Conservation (phyloP, 1,140 invertebrate species). For the Berghia stephanieae region DNA sequence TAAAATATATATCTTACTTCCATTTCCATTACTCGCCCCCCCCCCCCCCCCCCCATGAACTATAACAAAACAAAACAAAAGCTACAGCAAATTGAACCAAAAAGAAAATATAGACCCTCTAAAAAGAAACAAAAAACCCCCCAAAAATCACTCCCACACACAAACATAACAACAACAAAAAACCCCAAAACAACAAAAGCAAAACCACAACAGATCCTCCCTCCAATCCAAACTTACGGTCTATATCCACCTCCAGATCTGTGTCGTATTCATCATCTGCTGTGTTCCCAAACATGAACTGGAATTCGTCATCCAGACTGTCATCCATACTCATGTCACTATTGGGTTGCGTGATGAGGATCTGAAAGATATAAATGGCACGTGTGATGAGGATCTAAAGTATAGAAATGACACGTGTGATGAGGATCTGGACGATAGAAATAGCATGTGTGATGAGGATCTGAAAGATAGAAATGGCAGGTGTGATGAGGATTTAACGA, state of each 20-base stretch:
- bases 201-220: neutral
- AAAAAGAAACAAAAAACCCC: neutral
- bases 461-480: no score
- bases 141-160: slow-evolving; percentile 16
- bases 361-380: no score
- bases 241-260: slow-evolving; percentile 54
- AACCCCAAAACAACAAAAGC: neutral
- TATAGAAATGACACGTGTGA: no score
- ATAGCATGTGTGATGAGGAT: slow-evolving; percentile 13
- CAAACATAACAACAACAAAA: neutral
- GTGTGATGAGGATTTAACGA: no score
- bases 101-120: slow-evolving; percentile 10
- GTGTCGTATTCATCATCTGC: slow-evolving; percentile 52
- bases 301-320: neutral
- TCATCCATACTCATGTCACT: no score
- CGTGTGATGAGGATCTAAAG: no score
- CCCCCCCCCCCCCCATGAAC: no score
- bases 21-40: no score
- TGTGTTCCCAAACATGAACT: neutral
- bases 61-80: no score
- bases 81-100: no score
- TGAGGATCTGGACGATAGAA: no score
- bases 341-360: slow-evolving; percentile 9
- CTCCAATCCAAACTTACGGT: slow-evolving; percentile 32
- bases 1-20: no score